Evolutionary conservation across 1,140 invertebrate genomes (phyloP).

Genomic region (Drosophila sp.): DNA sequence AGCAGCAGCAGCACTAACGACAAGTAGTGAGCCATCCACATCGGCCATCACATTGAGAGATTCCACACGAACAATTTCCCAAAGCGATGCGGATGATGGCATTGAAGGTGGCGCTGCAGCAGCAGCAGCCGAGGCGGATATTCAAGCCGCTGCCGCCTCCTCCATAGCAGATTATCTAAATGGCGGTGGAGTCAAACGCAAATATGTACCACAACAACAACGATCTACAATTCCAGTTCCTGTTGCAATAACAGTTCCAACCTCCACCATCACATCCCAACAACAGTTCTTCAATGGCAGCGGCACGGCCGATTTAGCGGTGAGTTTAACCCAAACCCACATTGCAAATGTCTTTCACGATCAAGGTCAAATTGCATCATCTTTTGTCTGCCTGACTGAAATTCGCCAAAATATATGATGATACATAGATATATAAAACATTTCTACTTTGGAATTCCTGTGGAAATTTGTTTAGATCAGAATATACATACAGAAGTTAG

Average conservation of each 20-base stretch:
- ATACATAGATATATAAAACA: too few relatives aligned
- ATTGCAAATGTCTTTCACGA: slow-evolving; percentile 12
- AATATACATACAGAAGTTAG: not conserved
- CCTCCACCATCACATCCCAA: slow-evolving; percentile 24
- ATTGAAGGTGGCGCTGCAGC: slow-evolving; percentile 50
- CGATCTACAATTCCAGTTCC: slow-evolving; percentile 17
- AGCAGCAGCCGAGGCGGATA: slow-evolving; percentile 58
- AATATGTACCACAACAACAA: slow-evolving; percentile 49
- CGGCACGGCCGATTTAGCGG: slow-evolving; percentile 68
- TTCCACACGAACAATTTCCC: slow-evolving; percentile 75
- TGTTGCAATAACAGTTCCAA: slow-evolving; percentile 18
- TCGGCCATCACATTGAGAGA: slow-evolving; percentile 69
- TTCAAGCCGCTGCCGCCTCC: slow-evolving; percentile 32
- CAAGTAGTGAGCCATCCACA: slow-evolving; percentile 18
- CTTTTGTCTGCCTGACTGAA: not conserved
- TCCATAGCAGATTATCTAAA: slow-evolving; percentile 57
- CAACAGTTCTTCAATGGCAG: slow-evolving; percentile 47
- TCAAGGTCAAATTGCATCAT: slow-evolving; percentile 21
- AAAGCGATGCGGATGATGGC: slow-evolving; percentile 69
- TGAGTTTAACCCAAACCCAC: slow-evolving; percentile 40
- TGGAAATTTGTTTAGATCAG: not conserved
- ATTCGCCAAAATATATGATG: not conserved
- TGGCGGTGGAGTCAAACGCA: slow-evolving; percentile 54
- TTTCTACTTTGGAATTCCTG: not conserved
- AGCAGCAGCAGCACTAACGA: slow-evolving; percentile 27